Evolutionary conservation across 2,797 vertebrate genomes (phyloP).

Genomic region (Sebastes glaucus): DNA sequence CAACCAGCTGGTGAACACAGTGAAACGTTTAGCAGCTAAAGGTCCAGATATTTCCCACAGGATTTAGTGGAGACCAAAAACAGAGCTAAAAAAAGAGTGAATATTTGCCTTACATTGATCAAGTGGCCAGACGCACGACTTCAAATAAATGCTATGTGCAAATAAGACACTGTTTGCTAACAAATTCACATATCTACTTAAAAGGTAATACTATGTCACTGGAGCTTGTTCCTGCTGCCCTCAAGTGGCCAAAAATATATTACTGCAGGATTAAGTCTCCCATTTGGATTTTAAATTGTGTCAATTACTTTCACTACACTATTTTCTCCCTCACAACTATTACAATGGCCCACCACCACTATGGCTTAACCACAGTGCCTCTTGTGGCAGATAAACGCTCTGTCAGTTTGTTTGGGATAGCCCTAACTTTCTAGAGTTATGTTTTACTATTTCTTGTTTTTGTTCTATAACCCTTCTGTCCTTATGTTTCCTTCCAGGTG

Average conservation of each 20-base stretch:
- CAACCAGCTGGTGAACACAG: neutral
- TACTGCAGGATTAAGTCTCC: neutral
- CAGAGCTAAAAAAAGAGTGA: neutral
- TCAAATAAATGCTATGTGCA: neutral
- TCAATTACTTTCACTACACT: neutral
- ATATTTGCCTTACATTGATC: neutral
- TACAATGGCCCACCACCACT: neutral
- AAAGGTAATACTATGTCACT: neutral
- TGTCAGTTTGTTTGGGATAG: neutral
- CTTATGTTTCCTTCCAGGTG: conserved; percentile 80
- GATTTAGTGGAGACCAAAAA: no score
- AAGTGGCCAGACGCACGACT: neutral
- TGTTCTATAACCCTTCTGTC: neutral
- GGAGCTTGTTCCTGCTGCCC: neutral
- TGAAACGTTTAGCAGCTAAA: neutral
- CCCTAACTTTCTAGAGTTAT: neutral
- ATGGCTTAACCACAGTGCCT: neutral
- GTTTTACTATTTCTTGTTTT: neutral
- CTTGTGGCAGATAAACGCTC: neutral
- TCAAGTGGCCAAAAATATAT: neutral
- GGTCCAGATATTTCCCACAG: no score
- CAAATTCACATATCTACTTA: neutral
- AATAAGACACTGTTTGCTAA: neutral
- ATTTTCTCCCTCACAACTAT: neutral
- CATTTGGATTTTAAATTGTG: neutral